Conservation (phyloP, 1,140 invertebrate species). For the Eriosoma lanigerum region DNA sequence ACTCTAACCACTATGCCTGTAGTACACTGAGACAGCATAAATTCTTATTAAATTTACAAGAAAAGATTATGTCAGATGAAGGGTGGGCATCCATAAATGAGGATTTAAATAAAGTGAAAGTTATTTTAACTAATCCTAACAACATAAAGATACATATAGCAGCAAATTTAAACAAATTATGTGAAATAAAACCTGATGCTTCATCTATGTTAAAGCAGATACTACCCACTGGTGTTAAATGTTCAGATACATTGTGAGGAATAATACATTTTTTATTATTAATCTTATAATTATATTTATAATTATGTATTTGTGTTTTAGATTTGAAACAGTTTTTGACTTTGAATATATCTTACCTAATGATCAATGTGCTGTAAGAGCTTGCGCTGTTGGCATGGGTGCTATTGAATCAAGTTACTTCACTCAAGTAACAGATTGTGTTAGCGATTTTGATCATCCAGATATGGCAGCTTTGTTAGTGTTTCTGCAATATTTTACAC, state of each 20-base stretch:
- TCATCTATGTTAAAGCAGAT: conserved; percentile 63
- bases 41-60: conserved; percentile 71
- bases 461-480: conserved; percentile 75
- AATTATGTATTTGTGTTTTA: conserved; percentile 54
- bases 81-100: conserved; percentile 61
- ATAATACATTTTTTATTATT: neutral
- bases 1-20: conserved; percentile 71
- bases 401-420: conserved; percentile 80
- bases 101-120: conserved; percentile 67
- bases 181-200: conserved; percentile 59
- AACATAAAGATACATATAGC: conserved; percentile 73
- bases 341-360: conserved; percentile 57
- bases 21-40: conserved; percentile 75
- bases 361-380: conserved; percentile 57
- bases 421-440: conserved; percentile 67
- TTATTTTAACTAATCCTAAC: conserved; percentile 63
- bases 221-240: conserved; percentile 55
- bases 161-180: conserved; percentile 67
- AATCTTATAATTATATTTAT: neutral
- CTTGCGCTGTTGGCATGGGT: conserved; percentile 76
- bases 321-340: conserved; percentile 62
- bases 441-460: conserved; percentile 66
- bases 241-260: neutral
- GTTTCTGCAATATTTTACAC: conserved; percentile 82
- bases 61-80: conserved; percentile 64